Base-by-base conservation (phyloP, 2,888 invertebrate genomes). In the Epiperipatus broadwayi region DNA sequence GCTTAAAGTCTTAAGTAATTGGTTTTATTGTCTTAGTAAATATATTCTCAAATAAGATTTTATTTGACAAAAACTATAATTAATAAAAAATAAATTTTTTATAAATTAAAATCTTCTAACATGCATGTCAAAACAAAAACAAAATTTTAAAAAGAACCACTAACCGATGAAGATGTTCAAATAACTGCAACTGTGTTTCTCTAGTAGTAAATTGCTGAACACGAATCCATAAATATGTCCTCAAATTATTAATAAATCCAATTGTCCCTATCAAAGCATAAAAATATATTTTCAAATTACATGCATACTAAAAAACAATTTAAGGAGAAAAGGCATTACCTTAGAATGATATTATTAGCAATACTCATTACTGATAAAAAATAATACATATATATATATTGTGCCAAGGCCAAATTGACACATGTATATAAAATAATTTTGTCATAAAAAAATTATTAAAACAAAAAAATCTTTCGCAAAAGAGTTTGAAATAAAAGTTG, bases 131-230 rank as follows among this genome's bases (percentile, higher is more conserved):
- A n/a, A n/a, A n/a, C n/a, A n/a, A n/a, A n/a, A 25, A 25, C 3
- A 20, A 12, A 29, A 8, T 10, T 16, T 3, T 5, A 8, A 12
- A 5, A 33, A 5, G n/a, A 3, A 16, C 16, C 3, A 44, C 49
- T 43, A 44, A 61, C 59, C 53, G 69, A 58, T 93, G 93, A 12
- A 93, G 68, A 60, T 93, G 91, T 32, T 72, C 67, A 58, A 80
- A 87, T 21, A 87, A 63, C 54, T 78, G 75, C 43, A 85, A 69
- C 67, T 91, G 80, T 39, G 89, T 72, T 61, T 89, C 84, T 44
- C 87, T 68, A 5, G 87, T 87, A 2, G 91, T 91, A 55, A 80
- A 93, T 58, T 97, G 95, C 51, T 91, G 85, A 32, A 95, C 79
- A 50, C 73, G 71, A 50, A 95, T 89, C 95, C 95, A 97, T 2